Evolutionary conservation across 2,113 vertebrate species (phyloP).

Genomic region (Varanus salvator): DNA sequence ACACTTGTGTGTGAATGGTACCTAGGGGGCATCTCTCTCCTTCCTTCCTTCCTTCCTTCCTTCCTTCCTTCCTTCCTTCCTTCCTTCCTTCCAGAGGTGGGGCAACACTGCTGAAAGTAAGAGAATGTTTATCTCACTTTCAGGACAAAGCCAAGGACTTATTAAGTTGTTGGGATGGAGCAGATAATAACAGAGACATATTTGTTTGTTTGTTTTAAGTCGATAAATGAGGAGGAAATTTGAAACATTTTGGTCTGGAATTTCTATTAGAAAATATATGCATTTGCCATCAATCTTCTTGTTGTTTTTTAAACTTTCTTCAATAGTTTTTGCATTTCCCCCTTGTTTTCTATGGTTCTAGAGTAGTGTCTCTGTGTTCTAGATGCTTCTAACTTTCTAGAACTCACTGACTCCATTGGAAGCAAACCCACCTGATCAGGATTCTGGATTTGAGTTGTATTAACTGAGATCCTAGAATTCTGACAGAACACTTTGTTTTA

Average conservation of each 20-base stretch:
- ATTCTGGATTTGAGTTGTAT: conserved; percentile 69
- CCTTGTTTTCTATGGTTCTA: conserved; percentile 58
- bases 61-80: conserved; percentile 20
- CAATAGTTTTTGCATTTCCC: conserved; percentile 40
- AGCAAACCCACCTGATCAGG: conserved; percentile 74
- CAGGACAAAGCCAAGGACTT: conserved; percentile 54
- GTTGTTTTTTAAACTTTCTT: conserved; percentile 13
- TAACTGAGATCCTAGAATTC: conserved; percentile 48
- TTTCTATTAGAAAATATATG: conserved; percentile 61
- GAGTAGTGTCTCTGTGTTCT: conserved; percentile 58
- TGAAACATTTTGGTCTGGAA: conserved; percentile 59
- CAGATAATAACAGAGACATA: background rate
- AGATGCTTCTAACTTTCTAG: conserved; percentile 20
- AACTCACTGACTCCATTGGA: conserved; percentile 63
- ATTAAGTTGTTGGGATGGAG: conserved; percentile 55
- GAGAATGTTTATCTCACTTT: conserved; percentile 56
- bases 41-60: conserved; percentile 61
- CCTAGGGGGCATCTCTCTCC: conserved; percentile 52
- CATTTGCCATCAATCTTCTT: conserved; percentile 29
- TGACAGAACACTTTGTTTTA: conserved; percentile 55
- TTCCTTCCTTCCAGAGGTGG: conserved; percentile 47
- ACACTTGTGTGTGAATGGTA: conserved; percentile 70
- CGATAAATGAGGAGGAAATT: conserved; percentile 48
- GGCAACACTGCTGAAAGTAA: conserved; percentile 59
- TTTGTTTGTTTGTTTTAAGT: conserved; percentile 37